Evolutionary conservation across 1,140 invertebrate species (phyloP).

Genomic region (Cydia fagiglandana): DNA sequence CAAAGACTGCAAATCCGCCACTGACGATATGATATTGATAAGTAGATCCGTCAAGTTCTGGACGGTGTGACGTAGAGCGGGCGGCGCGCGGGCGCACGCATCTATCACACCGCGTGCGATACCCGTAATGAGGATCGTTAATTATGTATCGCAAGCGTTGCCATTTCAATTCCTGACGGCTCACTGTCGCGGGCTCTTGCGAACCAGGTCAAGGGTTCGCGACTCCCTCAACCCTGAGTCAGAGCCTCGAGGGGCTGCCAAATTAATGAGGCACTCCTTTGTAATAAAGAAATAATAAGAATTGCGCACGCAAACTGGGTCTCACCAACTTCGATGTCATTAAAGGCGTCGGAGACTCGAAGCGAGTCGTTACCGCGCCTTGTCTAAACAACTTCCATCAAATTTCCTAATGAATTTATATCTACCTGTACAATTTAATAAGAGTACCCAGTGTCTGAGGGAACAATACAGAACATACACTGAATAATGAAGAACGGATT

Average conservation of each 20-base stretch:
- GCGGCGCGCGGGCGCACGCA: conserved; percentile 38
- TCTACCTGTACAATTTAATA: conserved; percentile 32
- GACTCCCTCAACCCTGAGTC: conserved; percentile 67
- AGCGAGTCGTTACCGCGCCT: conserved; percentile 66
- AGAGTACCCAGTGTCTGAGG: conserved; percentile 27
- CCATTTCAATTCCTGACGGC: conserved; percentile 67
- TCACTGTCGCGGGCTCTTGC: conserved; percentile 66
- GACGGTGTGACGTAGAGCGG: not conserved
- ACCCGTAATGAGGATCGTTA: conserved; percentile 72
- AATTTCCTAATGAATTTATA: conserved; percentile 53
- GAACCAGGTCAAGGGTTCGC: conserved; percentile 76
- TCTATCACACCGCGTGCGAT: conserved; percentile 56
- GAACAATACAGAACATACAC: conserved; percentile 25
- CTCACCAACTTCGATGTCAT: conserved; percentile 70
- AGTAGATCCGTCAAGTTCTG: not conserved
- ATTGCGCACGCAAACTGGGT: conserved; percentile 72
- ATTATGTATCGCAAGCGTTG: conserved; percentile 76
- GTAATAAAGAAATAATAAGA: conserved; percentile 80
- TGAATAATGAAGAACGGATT: conserved; percentile 25
- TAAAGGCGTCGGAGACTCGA: conserved; percentile 70
- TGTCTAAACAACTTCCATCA: conserved; percentile 69
- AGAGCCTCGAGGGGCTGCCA: conserved; percentile 63
- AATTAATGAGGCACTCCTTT: conserved; percentile 79
- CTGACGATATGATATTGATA: too few relatives aligned
- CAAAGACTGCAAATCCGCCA: too few relatives aligned